A percentile compares a stretch with the other conserved stretches of the same genome.
phyloP scores from a whole-genome alignment of 2,113 vertebrate species.

The Psilopogon haemacephalus region DNA sequence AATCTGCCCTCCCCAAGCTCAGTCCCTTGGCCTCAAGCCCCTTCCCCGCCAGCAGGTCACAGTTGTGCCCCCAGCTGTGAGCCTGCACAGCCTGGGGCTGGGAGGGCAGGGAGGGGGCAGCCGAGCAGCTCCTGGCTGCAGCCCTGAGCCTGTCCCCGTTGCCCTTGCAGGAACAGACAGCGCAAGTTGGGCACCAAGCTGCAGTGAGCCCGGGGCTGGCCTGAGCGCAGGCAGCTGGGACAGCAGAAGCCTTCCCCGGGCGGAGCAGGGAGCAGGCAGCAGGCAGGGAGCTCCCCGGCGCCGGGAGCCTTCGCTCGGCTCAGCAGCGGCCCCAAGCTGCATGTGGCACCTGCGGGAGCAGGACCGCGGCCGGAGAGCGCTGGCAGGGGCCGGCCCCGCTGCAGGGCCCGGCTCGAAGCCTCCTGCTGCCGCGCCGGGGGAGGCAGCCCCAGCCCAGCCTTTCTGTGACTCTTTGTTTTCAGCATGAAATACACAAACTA shows the following conservation, averaged over 20 bases:
- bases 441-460: constrained; percentile 62
- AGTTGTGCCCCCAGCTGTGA: no score
- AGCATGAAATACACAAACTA: constrained; percentile 82
- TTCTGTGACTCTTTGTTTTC: constrained; percentile 47
- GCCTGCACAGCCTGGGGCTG: not conserved
- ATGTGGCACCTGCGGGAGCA: constrained; percentile 83
- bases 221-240: constrained; percentile 76
- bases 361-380: constrained; percentile 77
- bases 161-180: constrained; percentile 90
- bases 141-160: not conserved
- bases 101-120: fast-evolving
- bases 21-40: no score
- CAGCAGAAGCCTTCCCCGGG: constrained; percentile 81
- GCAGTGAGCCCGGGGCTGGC: constrained; percentile 80
- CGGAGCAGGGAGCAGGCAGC: constrained; percentile 82
- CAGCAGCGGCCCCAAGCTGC: constrained; percentile 82
- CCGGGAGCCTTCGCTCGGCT: constrained; percentile 78
- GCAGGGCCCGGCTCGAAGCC: no score
- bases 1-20: no score
- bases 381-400: no score
- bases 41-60: no score
- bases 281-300: constrained; percentile 75
- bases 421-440: constrained; percentile 41
- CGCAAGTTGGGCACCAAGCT: constrained; percentile 98
- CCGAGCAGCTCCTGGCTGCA: no score